Base-by-base conservation (phyloP, 2,113 vertebrate genomes). In the Etheostoma spectabile region DNA sequence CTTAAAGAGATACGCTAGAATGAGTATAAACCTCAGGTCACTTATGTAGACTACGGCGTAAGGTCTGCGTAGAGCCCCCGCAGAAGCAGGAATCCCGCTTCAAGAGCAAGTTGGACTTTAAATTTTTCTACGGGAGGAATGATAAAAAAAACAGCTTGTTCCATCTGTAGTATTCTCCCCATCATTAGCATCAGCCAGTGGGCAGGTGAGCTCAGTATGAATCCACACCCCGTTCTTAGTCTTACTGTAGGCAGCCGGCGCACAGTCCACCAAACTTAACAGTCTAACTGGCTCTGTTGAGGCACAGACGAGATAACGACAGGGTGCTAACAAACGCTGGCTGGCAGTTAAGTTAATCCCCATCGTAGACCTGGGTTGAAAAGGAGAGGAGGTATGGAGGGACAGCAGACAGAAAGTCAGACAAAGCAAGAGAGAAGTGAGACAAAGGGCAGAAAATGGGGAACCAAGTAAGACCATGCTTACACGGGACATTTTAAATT, bases 291-390 rank as follows among this genome's bases (percentile, higher is more conserved):
- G 68, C 46, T 77, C 77, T 35, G 78, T 73, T 27, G 11, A 16
- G 59, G 61, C 63, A 45, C 72, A 83, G 85, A 84, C 75, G n/a
- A 84, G 86, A 80, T 89, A 92, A 90, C 80, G 53, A 91, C 71
- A 67, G 84, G 86, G 87, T 89, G 80, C 88, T 89, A 82, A 93
- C 83, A 18, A 91, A 90, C 66, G 33, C 77, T 66, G 82, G 79
- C 86, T 86, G 85, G 77, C 67, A 77, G 82, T 90, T 88, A 79
- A 4, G 55, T 74, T 84, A 91, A 92, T 88, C 74, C 86, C 90
- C 86, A 91, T 91, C 85, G 89, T 84, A 88, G 84, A 91, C 79
- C 65, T 80, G 86, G 42, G 59, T 19, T 59, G 45, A 59, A 73
- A 72, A 80, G 66, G 61, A 68, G 71, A 73, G 66, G 61, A 69